Conservation (phyloP, 2,888 invertebrate species). For the Augiades crinisus region DNA sequence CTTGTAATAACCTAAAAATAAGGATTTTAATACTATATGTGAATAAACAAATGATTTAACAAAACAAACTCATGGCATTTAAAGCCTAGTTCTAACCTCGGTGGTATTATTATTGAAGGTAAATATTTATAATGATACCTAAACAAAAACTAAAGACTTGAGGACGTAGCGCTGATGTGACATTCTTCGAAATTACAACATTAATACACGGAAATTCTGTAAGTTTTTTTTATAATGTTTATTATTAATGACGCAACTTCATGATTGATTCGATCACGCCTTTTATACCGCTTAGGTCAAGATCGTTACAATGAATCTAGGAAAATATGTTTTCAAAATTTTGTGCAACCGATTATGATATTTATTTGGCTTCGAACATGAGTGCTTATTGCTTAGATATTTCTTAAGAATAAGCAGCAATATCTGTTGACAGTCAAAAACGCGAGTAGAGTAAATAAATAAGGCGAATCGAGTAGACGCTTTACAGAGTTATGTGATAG, state of each 20-base stretch:
- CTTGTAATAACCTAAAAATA: not conserved
- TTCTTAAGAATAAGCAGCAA: no score
- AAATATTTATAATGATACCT: slow-evolving; percentile 12
- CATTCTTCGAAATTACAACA: slow-evolving; percentile 33
- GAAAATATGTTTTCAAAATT: slow-evolving; percentile 13
- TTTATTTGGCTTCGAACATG: not conserved
- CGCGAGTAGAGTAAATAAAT: slow-evolving; percentile 19
- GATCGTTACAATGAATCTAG: slow-evolving; percentile 33
- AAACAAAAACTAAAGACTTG: slow-evolving; percentile 15
- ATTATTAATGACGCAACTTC: slow-evolving; percentile 39
- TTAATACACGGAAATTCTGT: slow-evolving; percentile 37
- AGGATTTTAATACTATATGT: no score
- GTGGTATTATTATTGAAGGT: slow-evolving; percentile 3
- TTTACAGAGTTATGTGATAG: slow-evolving; percentile 14
- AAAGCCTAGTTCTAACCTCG: slow-evolving; percentile 1
- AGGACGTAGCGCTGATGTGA: slow-evolving; percentile 28
- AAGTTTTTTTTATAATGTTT: slow-evolving; percentile 28
- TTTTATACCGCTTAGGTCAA: slow-evolving; percentile 49
- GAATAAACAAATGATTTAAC: not conserved
- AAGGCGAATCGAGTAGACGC: slow-evolving; percentile 19
- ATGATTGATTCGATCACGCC: slow-evolving; percentile 45
- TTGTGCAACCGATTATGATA: slow-evolving; percentile 4
- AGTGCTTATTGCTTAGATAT: not conserved
- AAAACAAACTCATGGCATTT: not conserved
- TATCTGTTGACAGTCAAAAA: slow-evolving; percentile 8